Conservation (phyloP, 2,797 vertebrate genomes). For the Harpagifer antarcticus region DNA sequence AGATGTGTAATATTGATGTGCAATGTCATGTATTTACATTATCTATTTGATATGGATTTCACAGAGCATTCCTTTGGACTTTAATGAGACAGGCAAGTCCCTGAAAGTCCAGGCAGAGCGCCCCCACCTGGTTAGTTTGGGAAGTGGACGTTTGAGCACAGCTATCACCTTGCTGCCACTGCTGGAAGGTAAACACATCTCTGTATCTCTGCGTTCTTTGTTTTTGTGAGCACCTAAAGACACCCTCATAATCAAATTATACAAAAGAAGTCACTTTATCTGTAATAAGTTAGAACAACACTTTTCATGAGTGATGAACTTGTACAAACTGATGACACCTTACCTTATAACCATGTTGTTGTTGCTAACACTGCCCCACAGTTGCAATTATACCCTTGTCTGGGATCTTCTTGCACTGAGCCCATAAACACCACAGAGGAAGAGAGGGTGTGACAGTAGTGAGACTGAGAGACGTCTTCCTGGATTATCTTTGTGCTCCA, state of each 20-base stretch:
- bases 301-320: constrained; percentile 27
- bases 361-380: constrained; percentile 27
- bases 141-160: constrained; percentile 95
- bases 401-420: constrained; percentile 39
- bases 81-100: constrained; percentile 94
- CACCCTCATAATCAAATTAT: background rate
- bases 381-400: constrained; percentile 17
- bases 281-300: constrained; percentile 29
- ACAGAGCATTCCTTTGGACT: constrained; percentile 92
- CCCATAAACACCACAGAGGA: constrained; percentile 17
- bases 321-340: constrained; percentile 34
- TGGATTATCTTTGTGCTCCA: background rate
- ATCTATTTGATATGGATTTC: constrained; percentile 20
- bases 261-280: constrained; percentile 15
- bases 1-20: background rate
- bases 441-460: constrained; percentile 22
- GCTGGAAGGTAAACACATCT: constrained; percentile 88
- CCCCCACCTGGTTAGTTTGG: constrained; percentile 96
- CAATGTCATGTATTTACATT: background rate
- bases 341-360: constrained; percentile 25
- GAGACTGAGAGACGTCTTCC: constrained; percentile 29
- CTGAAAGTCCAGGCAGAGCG: constrained; percentile 96
- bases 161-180: constrained; percentile 95
- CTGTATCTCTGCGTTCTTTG: background rate
- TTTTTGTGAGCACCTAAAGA: background rate